These are phyloP conservation scores for Anoplopoma fimbria DNA, from an alignment of 2,113 vertebrate species.

Conservation along the genomic window DNA sequence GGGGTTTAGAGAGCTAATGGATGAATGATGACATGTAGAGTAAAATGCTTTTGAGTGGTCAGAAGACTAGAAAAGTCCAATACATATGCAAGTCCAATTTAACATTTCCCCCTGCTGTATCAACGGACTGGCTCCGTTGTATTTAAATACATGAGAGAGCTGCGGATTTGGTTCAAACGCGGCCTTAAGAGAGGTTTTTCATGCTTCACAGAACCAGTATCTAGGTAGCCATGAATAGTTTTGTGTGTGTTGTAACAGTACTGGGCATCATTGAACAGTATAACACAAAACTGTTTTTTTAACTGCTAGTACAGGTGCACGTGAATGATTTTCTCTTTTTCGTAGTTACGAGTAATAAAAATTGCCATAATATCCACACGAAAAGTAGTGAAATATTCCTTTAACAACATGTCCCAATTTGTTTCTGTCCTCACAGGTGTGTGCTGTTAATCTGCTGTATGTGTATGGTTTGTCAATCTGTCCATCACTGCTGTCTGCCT, in stretches of 20 bases:
- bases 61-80: too few relatives aligned
- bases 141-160: too few relatives aligned
- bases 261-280: background rate
- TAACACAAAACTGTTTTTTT: too few relatives aligned
- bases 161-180: too few relatives aligned
- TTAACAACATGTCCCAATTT: background rate
- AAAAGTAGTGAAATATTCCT: constrained; percentile 6
- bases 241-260: background rate
- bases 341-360: too few relatives aligned
- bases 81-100: background rate
- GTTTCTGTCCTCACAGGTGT: constrained; percentile 66
- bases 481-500: constrained; percentile 70
- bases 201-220: too few relatives aligned
- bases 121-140: too few relatives aligned
- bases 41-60: too few relatives aligned
- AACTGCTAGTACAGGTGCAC: background rate
- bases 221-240: background rate
- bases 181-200: too few relatives aligned
- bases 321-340: constrained; percentile 3
- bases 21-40: too few relatives aligned
- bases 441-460: constrained; percentile 75
- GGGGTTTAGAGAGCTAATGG: too few relatives aligned
- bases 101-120: too few relatives aligned
- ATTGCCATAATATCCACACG: background rate
- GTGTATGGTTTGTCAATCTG: constrained; percentile 63